A percentile compares a stretch with the other conserved stretches of the same genome.
Conservation (phyloP, 2,888 invertebrate species). For the Hololepta plana region DNA sequence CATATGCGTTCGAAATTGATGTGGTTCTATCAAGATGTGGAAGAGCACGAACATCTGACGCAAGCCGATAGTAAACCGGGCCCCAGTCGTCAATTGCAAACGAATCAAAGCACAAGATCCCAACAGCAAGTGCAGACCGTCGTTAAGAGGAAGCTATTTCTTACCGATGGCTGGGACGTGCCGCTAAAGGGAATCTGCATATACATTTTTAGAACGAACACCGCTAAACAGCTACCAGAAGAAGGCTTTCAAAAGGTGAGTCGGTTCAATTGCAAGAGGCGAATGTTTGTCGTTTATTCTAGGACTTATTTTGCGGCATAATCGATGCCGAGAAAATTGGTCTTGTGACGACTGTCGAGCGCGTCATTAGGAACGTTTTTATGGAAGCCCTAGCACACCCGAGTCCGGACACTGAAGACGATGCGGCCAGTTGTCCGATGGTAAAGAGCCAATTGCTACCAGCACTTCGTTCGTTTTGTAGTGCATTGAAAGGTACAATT, state of each 20-base stretch:
- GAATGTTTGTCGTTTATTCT: too few relatives aligned
- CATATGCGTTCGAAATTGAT: slow-evolving; percentile 70
- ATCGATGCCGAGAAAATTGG: slow-evolving; percentile 63
- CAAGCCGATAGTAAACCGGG: slow-evolving; percentile 19
- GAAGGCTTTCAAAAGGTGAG: slow-evolving; percentile 78
- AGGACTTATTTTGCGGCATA: slow-evolving; percentile 52
- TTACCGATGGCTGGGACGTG: slow-evolving; percentile 72
- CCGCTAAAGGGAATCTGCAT: slow-evolving; percentile 68
- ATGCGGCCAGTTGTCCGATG: slow-evolving; percentile 58
- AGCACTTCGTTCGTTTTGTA: slow-evolving; percentile 70
- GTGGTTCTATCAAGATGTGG: slow-evolving; percentile 80
- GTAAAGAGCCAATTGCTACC: slow-evolving; percentile 71
- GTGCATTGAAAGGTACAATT: slow-evolving; percentile 60
- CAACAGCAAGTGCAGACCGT: too few relatives aligned
- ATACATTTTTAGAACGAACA: slow-evolving; percentile 71
- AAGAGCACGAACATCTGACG: slow-evolving; percentile 36
- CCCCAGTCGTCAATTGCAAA: slow-evolving; percentile 19
- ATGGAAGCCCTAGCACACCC: slow-evolving; percentile 80
- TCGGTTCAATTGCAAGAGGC: too few relatives aligned
- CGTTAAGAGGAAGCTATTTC: slow-evolving; percentile 57
- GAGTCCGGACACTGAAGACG: slow-evolving; percentile 61
- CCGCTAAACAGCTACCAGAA: slow-evolving; percentile 70
- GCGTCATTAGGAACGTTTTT: slow-evolving; percentile 75
- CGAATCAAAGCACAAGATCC: slow-evolving; percentile 22
- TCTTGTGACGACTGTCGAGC: slow-evolving; percentile 71